A percentile compares a stretch with the other conserved stretches of the same genome.
Evolutionary conservation across 2,113 vertebrate species (phyloP).

Genomic region (Lophotis ruficrista): DNA sequence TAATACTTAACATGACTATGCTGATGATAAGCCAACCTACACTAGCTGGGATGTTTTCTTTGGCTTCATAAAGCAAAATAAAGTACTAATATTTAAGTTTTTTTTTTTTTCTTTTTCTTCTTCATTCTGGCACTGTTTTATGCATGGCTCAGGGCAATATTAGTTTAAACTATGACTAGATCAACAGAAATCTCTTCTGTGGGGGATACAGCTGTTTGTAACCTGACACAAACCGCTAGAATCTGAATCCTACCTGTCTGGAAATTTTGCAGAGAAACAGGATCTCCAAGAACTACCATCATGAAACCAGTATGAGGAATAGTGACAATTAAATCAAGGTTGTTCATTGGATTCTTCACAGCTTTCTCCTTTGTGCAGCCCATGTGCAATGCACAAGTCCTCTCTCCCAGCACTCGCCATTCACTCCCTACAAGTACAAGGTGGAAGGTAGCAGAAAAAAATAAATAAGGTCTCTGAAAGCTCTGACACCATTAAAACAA

Average conservation of each 20-base stretch:
- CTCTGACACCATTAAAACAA: background rate
- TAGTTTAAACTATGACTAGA: slow-evolving; percentile 14
- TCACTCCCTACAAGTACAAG: background rate
- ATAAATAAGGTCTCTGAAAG: background rate
- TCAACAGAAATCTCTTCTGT: slow-evolving; percentile 5
- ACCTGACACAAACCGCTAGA: background rate
- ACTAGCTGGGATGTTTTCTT: slow-evolving; percentile 24
- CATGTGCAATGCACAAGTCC: background rate
- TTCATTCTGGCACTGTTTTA: slow-evolving; percentile 25
- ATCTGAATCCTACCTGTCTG: background rate
- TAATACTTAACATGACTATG: slow-evolving; percentile 13
- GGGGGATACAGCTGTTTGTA: background rate
- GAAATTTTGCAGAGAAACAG: background rate
- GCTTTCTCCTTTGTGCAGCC: background rate
- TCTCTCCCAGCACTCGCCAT: background rate
- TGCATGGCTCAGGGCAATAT: background rate
- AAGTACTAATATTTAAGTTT: background rate
- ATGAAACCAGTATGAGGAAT: background rate
- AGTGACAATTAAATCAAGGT: background rate
- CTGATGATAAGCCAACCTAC: slow-evolving; percentile 33
- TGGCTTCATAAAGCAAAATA: slow-evolving; percentile 44
- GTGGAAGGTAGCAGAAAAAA: background rate
- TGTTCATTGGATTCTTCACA: background rate
- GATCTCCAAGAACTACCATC: background rate
- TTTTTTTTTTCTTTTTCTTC: background rate